phyloP scores from a whole-genome alignment of 2,797 vertebrate genomes.

The Chiloscyllium punctatum region DNA sequence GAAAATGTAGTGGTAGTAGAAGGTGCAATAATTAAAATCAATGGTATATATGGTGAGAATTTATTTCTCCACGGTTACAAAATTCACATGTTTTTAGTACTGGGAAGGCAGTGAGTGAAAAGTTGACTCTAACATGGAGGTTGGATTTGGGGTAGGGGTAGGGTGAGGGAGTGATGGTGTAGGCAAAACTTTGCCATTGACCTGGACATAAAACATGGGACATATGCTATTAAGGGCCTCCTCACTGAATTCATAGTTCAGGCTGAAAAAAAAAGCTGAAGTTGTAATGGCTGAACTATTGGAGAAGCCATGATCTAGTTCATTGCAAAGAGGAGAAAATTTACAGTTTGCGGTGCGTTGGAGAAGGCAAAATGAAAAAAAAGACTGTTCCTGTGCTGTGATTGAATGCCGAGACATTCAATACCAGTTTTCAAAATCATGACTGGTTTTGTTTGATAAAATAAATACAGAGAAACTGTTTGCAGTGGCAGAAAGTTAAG shows the following conservation, averaged over 20 bases:
- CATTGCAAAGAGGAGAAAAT: no score
- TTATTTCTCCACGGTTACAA: not conserved
- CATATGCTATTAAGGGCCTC: slow-evolving; percentile 99
- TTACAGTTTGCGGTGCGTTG: not conserved
- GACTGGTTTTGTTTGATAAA: not conserved
- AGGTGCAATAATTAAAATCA: not conserved
- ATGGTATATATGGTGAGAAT: not conserved
- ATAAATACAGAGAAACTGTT: not conserved
- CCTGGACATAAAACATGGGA: slow-evolving; percentile 96
- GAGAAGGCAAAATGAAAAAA: not conserved
- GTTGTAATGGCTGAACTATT: slow-evolving; percentile 98
- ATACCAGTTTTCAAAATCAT: not conserved
- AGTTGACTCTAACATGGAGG: not conserved
- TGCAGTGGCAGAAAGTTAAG: not conserved
- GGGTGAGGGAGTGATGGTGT: not conserved
- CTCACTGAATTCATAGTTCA: slow-evolving; percentile 98
- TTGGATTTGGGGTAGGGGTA: not conserved
- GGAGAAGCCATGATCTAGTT: slow-evolving; percentile 47
- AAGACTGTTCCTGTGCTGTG: not conserved
- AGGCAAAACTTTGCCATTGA: slow-evolving; percentile 83
- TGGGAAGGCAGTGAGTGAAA: no score
- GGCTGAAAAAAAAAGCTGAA: slow-evolving; percentile 98
- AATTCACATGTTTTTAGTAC: not conserved
- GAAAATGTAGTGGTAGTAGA: not conserved
- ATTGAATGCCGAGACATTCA: not conserved